phyloP scores from a whole-genome alignment of 2,888 invertebrate species.

The Andricus quercusramuli region DNA sequence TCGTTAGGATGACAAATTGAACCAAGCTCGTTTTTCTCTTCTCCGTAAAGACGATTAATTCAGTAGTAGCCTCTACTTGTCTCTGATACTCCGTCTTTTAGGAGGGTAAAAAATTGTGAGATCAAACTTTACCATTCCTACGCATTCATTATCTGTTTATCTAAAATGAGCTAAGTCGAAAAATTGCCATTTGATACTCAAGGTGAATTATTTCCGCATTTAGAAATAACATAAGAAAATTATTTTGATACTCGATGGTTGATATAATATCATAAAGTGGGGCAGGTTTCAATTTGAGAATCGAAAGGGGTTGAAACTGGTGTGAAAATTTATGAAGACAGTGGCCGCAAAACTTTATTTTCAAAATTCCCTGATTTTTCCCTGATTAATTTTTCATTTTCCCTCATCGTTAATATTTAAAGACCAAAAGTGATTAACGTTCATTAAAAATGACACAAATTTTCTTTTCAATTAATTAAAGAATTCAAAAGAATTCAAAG shows the following conservation, averaged over 20 bases:
- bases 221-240: background rate
- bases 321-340: background rate
- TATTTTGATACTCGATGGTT: background rate
- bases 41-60: constrained; percentile 53
- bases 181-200: constrained; percentile 2
- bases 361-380: too few relatives aligned
- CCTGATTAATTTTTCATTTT: too few relatives aligned
- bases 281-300: background rate
- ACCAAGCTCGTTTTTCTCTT: constrained; percentile 55
- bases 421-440: too few relatives aligned
- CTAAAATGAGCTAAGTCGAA: background rate
- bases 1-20: constrained; percentile 76
- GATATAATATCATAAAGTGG: too few relatives aligned
- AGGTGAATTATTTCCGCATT: background rate
- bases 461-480: too few relatives aligned
- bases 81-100: constrained; percentile 35
- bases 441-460: too few relatives aligned
- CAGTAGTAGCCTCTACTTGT: constrained; percentile 48
- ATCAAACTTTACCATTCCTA: constrained; percentile 19
- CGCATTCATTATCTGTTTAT: constrained; percentile 17
- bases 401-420: too few relatives aligned
- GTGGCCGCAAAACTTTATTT: too few relatives aligned
- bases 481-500: too few relatives aligned
- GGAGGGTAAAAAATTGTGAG: constrained; percentile 22
- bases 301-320: background rate